These are phyloP conservation scores for Acanthococcus lagerstroemiae DNA, from an alignment of 2,888 invertebrate genomes.

Conservation along the genomic window DNA sequence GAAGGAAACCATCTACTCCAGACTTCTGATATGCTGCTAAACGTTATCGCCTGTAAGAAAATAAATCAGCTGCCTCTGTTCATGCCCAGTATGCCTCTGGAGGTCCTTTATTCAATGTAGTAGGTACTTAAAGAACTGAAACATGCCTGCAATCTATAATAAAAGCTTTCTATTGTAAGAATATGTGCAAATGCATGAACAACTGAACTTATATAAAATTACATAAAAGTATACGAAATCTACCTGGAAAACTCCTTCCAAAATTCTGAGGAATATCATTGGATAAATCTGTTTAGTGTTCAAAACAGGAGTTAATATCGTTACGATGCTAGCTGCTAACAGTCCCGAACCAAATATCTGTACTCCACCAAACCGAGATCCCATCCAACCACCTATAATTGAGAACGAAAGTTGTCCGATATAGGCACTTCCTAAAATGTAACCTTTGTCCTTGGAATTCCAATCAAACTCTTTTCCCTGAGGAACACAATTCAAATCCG, in stretches of 20 bases:
- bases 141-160: no score
- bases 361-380: not conserved
- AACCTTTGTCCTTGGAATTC: not conserved
- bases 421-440: not conserved
- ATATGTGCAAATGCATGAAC: no score
- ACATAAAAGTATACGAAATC: no score
- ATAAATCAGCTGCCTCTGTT: no score
- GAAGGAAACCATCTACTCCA: not conserved
- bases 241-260: not conserved
- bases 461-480: not conserved
- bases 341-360: not conserved
- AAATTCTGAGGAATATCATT: not conserved
- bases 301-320: not conserved
- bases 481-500: no score
- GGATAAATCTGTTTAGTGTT: not conserved
- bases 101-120: no score
- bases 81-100: no score
- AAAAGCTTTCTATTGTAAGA: no score
- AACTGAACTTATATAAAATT: no score
- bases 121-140: no score
- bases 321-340: not conserved
- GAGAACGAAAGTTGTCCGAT: not conserved
- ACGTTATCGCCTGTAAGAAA: not conserved
- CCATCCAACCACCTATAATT: not conserved
- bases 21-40: not conserved